Conservation (phyloP, 1,140 invertebrate genomes). For the Dryas iulia region DNA sequence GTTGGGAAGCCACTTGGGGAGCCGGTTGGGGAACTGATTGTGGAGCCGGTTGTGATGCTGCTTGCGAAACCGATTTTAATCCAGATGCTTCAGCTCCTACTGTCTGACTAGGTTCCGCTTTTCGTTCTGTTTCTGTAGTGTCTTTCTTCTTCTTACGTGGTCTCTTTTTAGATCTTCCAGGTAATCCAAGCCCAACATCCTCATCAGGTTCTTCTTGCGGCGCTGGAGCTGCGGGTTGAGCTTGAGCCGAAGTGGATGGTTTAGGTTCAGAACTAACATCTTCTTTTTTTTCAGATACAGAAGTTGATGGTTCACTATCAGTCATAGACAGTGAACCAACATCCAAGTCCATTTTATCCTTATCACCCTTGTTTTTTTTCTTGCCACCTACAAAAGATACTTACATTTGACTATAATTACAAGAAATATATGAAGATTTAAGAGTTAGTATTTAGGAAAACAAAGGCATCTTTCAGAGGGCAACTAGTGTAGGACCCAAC, state of each 20-base stretch:
- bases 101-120: neutral
- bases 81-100: neutral
- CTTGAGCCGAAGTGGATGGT: neutral
- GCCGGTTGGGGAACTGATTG: neutral
- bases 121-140: neutral
- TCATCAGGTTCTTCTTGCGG: conserved; percentile 31
- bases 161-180: conserved; percentile 30
- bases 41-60: neutral
- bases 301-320: conserved; percentile 28
- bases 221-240: neutral
- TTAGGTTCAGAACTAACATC: too few relatives aligned
- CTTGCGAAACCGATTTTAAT: neutral
- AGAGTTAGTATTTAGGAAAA: too few relatives aligned
- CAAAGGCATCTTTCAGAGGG: too few relatives aligned
- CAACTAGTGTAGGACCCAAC: too few relatives aligned
- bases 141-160: conserved; percentile 48
- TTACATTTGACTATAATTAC: too few relatives aligned
- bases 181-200: conserved; percentile 36
- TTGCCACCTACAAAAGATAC: conserved; percentile 43
- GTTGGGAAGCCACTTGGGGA: neutral
- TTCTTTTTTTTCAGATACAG: conserved; percentile 10
- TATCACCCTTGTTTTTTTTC: conserved; percentile 46
- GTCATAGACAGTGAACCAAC: conserved; percentile 5
- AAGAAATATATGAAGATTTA: too few relatives aligned
- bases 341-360: neutral